phyloP scores from a whole-genome alignment of 2,888 invertebrate genomes.

The Cheilosia variabilis region DNA sequence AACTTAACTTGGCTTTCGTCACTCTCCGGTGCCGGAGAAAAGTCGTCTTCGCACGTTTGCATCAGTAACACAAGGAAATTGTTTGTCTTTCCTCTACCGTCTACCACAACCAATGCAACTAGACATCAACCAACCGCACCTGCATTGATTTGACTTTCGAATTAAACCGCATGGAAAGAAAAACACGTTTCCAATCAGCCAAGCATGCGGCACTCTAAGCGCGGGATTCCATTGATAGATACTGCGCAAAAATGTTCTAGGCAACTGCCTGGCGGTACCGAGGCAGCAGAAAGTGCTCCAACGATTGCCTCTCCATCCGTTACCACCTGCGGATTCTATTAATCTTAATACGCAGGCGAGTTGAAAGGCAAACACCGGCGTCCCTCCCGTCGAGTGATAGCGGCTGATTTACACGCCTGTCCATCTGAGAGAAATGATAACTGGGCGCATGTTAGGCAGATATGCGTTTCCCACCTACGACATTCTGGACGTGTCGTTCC shows the following conservation, averaged over 20 bases:
- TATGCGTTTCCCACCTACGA: slow-evolving; percentile 8
- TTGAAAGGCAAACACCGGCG: slow-evolving; percentile 56
- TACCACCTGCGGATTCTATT: slow-evolving; percentile 70
- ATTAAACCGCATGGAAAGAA: slow-evolving; percentile 4
- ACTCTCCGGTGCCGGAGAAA: neutral
- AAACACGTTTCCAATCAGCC: slow-evolving; percentile 36
- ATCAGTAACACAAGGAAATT: neutral
- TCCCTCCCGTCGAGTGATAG: slow-evolving; percentile 44
- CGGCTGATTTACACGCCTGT: slow-evolving; percentile 53
- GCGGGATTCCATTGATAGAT: slow-evolving; percentile 16
- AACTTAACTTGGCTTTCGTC: neutral
- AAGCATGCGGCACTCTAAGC: slow-evolving; percentile 35
- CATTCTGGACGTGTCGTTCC: slow-evolving; percentile 2
- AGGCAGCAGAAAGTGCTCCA: slow-evolving; percentile 20
- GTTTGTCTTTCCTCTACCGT: neutral
- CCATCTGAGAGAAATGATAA: slow-evolving; percentile 61
- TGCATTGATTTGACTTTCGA: slow-evolving; percentile 52
- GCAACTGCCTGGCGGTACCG: neutral
- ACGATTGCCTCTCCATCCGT: slow-evolving; percentile 33
- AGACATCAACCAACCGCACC: slow-evolving; percentile 37
- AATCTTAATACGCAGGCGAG: slow-evolving; percentile 61
- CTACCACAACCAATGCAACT: neutral
- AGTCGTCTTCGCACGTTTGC: neutral
- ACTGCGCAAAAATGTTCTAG: slow-evolving; percentile 23
- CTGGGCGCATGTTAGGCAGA: slow-evolving; percentile 17